Conservation (phyloP, 2,797 vertebrate species). For the Bryconaethiops microstoma region DNA sequence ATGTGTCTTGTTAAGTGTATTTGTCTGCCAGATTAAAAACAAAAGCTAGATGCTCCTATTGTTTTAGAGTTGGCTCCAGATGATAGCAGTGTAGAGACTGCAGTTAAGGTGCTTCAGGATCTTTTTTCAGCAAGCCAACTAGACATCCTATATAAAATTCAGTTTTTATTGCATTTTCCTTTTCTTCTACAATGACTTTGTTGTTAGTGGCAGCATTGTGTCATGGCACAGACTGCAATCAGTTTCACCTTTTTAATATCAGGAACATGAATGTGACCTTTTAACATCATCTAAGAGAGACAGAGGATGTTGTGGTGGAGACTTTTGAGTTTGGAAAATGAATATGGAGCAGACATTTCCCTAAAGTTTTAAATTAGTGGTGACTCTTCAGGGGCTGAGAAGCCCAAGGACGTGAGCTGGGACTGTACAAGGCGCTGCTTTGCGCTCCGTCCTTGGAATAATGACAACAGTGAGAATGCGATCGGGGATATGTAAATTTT, state of each 20-base stretch:
- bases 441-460: constrained; percentile 45
- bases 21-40: background rate
- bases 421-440: constrained; percentile 27
- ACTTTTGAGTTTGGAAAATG: constrained; percentile 16
- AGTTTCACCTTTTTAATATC: constrained; percentile 22
- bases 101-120: background rate
- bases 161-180: background rate
- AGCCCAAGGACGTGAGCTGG: constrained; percentile 43
- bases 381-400: constrained; percentile 30
- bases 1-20: background rate
- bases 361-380: constrained; percentile 31
- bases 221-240: background rate
- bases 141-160: background rate
- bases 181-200: background rate
- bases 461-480: constrained; percentile 48
- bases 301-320: background rate
- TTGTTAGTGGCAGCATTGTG: background rate
- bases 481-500: constrained; percentile 52
- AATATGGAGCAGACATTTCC: constrained; percentile 26
- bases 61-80: background rate
- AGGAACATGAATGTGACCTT: constrained; percentile 22
- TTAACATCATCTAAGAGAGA: constrained; percentile 27
- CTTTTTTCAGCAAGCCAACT: background rate
- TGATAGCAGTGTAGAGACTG: background rate
- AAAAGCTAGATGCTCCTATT: background rate